A percentile compares a stretch with the other conserved stretches of the same genome.
These are phyloP conservation scores for Vulpes ferrilata DNA, from an alignment of 2,113 vertebrate genomes.

Conservation along the genomic window DNA sequence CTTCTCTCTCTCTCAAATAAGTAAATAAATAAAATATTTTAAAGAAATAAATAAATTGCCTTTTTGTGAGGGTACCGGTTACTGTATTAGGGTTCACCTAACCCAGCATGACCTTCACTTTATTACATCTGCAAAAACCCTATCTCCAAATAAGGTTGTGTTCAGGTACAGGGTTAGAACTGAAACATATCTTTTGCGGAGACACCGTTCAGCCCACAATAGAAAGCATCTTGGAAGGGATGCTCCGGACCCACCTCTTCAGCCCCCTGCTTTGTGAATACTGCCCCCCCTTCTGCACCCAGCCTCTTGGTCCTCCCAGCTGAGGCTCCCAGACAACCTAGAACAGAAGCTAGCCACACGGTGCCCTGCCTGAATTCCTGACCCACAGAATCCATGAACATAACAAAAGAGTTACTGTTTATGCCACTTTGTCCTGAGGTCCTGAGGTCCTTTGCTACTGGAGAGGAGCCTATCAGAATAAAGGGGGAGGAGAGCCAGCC, in stretches of 20 bases:
- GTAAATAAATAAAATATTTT: too few species aligned
- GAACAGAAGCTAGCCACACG: neutral
- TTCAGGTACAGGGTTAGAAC: neutral
- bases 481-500: neutral
- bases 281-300: too few species aligned
- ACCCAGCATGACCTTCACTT: neutral
- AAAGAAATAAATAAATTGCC: too few species aligned
- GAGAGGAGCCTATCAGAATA: neutral
- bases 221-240: neutral
- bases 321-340: rapidly evolving
- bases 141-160: neutral
- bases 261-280: neutral
- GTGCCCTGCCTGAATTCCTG: neutral
- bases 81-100: neutral
- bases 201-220: neutral
- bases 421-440: neutral
- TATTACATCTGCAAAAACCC: neutral
- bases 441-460: neutral
- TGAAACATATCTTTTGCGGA: neutral
- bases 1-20: too few species aligned
- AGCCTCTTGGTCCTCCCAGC: neutral
- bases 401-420: neutral
- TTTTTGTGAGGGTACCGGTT: neutral
- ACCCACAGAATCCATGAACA: neutral
- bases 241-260: neutral